These are phyloP conservation scores for Lepidocolaptes lacrymiger DNA, from an alignment of 2,797 vertebrate species.

Conservation along the genomic window DNA sequence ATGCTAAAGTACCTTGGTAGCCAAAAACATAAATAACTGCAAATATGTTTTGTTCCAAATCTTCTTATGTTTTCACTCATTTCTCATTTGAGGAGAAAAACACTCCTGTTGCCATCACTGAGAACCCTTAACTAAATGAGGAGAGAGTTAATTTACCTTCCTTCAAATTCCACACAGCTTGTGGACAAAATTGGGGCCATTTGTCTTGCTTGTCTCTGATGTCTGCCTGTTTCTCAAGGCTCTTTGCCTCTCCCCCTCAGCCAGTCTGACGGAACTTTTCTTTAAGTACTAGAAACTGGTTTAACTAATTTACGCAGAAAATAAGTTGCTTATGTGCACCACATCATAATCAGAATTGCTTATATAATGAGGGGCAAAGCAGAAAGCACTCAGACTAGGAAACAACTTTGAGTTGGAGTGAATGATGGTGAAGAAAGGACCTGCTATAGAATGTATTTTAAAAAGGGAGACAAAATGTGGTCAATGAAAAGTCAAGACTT, in stretches of 20 bases:
- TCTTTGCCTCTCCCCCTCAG: background rate
- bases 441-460: background rate
- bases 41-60: background rate
- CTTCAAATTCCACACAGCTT: background rate
- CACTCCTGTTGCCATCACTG: background rate
- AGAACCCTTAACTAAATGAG: slow-evolving; percentile 15
- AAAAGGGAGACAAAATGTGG: background rate
- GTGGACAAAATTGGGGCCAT: background rate
- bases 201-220: background rate
- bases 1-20: background rate
- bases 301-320: background rate
- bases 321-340: background rate
- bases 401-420: background rate
- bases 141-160: slow-evolving; percentile 1
- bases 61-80: background rate
- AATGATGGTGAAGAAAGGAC: background rate
- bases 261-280: background rate
- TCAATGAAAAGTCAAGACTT: background rate
- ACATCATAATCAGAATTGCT: background rate
- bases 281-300: background rate
- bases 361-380: background rate
- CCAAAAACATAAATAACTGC: background rate
- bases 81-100: background rate
- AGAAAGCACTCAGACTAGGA: background rate
- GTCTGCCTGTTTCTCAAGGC: background rate